Percentiles rank a stretch among this genome's conserved stretches.
phyloP scores from a whole-genome alignment of 1,140 invertebrate genomes.

The Zaprionus davidi region DNA sequence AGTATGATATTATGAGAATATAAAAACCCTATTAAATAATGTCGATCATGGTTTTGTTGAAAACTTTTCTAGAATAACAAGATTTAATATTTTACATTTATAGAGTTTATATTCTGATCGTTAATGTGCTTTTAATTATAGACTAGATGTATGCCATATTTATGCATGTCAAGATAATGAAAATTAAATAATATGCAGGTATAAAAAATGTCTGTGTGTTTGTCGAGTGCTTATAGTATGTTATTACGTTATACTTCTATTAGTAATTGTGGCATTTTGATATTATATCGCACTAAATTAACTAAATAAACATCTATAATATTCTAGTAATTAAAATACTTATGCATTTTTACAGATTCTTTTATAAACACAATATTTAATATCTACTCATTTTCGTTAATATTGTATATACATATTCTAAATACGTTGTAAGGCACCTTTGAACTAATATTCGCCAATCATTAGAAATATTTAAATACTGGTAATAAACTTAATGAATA shows the following conservation, averaged over 20 bases:
- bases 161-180: not conserved
- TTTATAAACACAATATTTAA: constrained; percentile 35
- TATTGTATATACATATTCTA: constrained; percentile 50
- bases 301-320: constrained; percentile 17
- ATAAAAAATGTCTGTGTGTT: not conserved
- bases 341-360: constrained; percentile 36
- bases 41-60: not conserved
- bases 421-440: constrained; percentile 76
- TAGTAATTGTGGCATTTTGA: constrained; percentile 9
- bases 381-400: constrained; percentile 38
- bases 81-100: constrained; percentile 14
- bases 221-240: not conserved
- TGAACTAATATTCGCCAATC: constrained; percentile 68
- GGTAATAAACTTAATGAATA: constrained; percentile 33
- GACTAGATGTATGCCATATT: not conserved
- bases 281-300: not conserved
- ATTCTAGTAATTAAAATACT: constrained; percentile 31
- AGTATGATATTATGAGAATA: constrained; percentile 7
- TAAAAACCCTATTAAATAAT: constrained; percentile 1
- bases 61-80: not conserved
- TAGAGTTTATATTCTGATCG: not conserved
- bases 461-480: constrained; percentile 55
- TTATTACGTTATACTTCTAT: constrained; percentile 8
- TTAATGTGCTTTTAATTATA: constrained; percentile 2
- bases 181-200: not conserved